Percentiles rank a stretch among this genome's conserved stretches.
Evolutionary conservation across 2,888 invertebrate species (phyloP).

Genomic region (Melangyna quadrimaculata): DNA sequence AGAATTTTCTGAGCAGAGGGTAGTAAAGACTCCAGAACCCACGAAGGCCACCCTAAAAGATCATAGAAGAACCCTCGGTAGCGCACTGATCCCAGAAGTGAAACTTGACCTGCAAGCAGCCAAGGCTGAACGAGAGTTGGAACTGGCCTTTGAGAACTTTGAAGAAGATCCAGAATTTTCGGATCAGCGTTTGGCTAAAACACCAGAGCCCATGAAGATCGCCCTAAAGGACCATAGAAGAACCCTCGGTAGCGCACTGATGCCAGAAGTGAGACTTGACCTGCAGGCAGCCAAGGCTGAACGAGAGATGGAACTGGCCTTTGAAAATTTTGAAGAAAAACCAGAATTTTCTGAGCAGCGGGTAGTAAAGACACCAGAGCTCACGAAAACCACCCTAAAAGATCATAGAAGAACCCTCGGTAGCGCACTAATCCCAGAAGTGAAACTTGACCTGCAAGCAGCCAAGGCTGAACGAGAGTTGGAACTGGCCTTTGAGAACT

Average conservation of each 20-base stretch:
- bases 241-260: slow-evolving; percentile 18
- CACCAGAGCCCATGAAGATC: slow-evolving; percentile 23
- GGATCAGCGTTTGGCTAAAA: not conserved
- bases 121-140: slow-evolving; percentile 29
- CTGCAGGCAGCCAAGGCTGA: slow-evolving; percentile 26
- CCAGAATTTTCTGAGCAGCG: not conserved
- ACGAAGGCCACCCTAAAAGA: not conserved
- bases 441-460: not conserved
- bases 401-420: slow-evolving; percentile 13
- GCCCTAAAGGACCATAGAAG: not conserved
- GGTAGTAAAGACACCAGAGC: slow-evolving; percentile 16
- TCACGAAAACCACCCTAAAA: not conserved
- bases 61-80: slow-evolving; percentile 28
- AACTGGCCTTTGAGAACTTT: slow-evolving; percentile 48
- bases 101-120: slow-evolving; percentile 30
- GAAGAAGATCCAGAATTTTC: slow-evolving; percentile 21
- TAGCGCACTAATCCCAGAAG: not conserved
- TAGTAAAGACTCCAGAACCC: slow-evolving; percentile 14
- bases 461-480: slow-evolving; percentile 5
- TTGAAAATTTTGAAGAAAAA: slow-evolving; percentile 40
- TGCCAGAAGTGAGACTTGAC: not conserved
- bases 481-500: slow-evolving; percentile 22
- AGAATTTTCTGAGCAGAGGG: not conserved
- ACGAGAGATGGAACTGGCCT: slow-evolving; percentile 30
- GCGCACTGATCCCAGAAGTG: not conserved